Evolutionary conservation across 2,113 vertebrate species (phyloP), one percentile per base, ranked within the genome.

Genomic region (Lampris megalopsis): DNA sequence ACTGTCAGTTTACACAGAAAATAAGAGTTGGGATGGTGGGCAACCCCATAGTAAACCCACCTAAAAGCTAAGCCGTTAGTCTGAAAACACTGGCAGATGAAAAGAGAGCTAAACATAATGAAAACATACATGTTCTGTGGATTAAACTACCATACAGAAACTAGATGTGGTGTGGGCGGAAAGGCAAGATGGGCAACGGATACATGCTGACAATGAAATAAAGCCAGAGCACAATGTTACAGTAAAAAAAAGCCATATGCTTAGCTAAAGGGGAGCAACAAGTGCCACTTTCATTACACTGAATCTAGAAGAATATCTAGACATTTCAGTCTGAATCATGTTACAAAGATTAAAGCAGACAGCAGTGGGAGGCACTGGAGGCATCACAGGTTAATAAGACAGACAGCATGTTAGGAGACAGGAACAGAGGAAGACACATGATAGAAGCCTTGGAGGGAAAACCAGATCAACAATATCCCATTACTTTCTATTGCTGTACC

Each of bases 181-280:
- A 40, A 36, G 37, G 72, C 65, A 53, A 80, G 41, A 47, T 0
- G 1, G 71, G 69, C 69, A 60, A 81, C 71, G 5, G 5, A 61
- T 45, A 13, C 74, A 86, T 10, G 69, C 75, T 61, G 68, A 75
- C 38, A 9, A 36, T 68, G 57, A 57, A 71, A 52, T 43, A 63
- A 24, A 1, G 1, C 37, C 40, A 65, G 41, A 45, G 49, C 47
- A 85, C 4, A 86, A 79, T 35, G 53, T 54, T 42, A 38, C 38
- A 56, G 65, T 35, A 52, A 52, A 24, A 24, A 24, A 24, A 74
- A 43, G 37, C 38, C 9, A 47, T 8, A n/a, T 74, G 68, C 72
- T 45, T 63, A 58, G 68, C 40, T 57, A 72, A 41, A 77, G 47
- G 53, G 37, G 66, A 63, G 62, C 59, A 82, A 74, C 62, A 71